Conservation (phyloP, 1,140 invertebrate species). For the Meloidogyne chitwoodi region DNA sequence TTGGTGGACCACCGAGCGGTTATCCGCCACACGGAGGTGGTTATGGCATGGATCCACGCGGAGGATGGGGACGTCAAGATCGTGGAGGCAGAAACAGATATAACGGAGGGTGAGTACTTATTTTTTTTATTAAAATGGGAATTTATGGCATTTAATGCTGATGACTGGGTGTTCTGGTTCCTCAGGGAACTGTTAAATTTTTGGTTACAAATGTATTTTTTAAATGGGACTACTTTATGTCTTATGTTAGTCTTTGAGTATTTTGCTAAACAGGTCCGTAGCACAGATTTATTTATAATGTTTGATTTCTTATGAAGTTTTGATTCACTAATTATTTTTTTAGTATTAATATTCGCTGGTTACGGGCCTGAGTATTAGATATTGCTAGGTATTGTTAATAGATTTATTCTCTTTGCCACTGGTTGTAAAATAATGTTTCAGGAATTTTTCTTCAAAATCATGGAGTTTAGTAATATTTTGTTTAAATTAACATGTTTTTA, state of each 20-base stretch:
- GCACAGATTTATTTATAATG: too few relatives aligned
- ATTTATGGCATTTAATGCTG: neutral
- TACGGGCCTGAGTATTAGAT: neutral
- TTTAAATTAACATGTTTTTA: neutral
- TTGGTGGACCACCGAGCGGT: slow-evolving; percentile 8
- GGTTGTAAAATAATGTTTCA: neutral
- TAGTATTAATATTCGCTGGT: neutral
- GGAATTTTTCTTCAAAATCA: neutral
- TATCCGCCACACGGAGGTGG: slow-evolving; percentile 3
- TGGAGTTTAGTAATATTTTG: neutral
- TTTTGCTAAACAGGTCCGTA: too few relatives aligned
- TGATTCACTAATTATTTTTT: too few relatives aligned
- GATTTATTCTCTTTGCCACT: neutral
- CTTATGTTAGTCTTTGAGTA: too few relatives aligned
- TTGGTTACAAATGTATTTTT: too few relatives aligned
- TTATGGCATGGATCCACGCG: slow-evolving; percentile 3
- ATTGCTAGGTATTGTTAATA: too few relatives aligned
- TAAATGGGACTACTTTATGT: too few relatives aligned
- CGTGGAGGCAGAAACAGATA: slow-evolving; percentile 8
- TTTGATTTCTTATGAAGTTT: too few relatives aligned
- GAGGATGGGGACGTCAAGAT: slow-evolving; percentile 2
- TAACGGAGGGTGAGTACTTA: neutral
- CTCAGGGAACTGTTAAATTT: too few relatives aligned
- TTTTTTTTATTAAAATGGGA: neutral
- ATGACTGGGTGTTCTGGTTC: neutral